Base-by-base conservation (phyloP, 2,797 vertebrate genomes). In the Philypnodon macrostomus region DNA sequence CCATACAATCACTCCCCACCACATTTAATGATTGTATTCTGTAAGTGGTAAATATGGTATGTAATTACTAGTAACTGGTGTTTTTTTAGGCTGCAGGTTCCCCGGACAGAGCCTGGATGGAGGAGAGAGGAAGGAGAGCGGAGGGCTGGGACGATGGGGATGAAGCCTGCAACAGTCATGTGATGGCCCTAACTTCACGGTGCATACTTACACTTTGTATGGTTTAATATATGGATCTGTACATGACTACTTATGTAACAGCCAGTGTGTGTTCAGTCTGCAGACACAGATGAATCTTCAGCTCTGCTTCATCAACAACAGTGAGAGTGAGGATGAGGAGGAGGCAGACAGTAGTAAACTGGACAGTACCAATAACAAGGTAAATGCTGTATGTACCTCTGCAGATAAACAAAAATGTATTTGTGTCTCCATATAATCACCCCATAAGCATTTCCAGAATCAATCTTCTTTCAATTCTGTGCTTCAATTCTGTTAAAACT, bases 271-370 rank as follows among this genome's bases (percentile, higher is more conserved):
- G 24, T 24, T 45, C 12, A 91, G 90, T 17, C 79, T 91, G 30
- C 88, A 89, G 75, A 89, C 87, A 2, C 89, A 88, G 63, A 91
- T 84, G 84, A 92, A 92, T 45, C 86, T 92, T 4, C 90, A 90
- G 77, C 88, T 92, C 5, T 92, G 91, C 75, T 92, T 92, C 80
- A 92, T 91, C 72, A 92, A 92, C 73, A 85, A 91, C 77, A 91
- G 90, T 49, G 89, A 90, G 44, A 92, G 91, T 55, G 91, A 92
- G 39, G 89, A 89, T 0, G 89, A 90, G 24, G 85, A 83, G 12
- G 58, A 67, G 17, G 49, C 58, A 9, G 41, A 67, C 0, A 18
- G 36, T 4, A 49, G 65, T 12, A 71, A 77, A 39, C 73, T 61
- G 51, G 69, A 58, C 2, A 27, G 31, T 46, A 33, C 19, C 30